Base-by-base conservation (phyloP, 2,113 vertebrate species). In the Porphyrio hochstetteri region DNA sequence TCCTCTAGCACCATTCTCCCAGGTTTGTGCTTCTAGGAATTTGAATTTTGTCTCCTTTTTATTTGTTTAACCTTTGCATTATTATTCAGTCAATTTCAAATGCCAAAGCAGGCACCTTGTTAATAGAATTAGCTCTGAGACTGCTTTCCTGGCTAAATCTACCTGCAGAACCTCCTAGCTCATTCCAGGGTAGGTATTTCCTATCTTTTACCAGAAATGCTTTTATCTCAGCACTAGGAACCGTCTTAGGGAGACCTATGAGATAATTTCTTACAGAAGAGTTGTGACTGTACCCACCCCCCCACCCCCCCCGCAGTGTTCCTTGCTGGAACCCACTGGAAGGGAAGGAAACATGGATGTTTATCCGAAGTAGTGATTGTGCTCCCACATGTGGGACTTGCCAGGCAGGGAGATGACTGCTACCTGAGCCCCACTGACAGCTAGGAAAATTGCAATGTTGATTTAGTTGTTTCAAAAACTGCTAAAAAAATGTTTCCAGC, bases 211-310 rank as follows among this genome's bases (percentile, higher is more conserved):
- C 33, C 64, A 77, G 55, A 85, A 77, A 24, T 46, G 38, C 6
- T 90, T 94, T 91, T 80, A 71, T 48, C 35, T 76, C n/a, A 69
- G 35, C 40, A 48, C 50, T n/a, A 71, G 65, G 42, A 81, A 81
- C 24, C 57, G 68, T 27, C 81, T 90, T 35, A 0, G 0, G 61
- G 38, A 64, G 23, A 48, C 11, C 44, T 46, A 46, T 19, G 44
- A 46, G 19, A 86, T 40, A 88, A 75, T 61, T 21, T 63, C 38
- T 48, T 46, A 59, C 11, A 35, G 15, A 70, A 36, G 10, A 63
- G 46, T 29, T 84, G 65, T 63, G 65, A 33, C 79, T 82, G 21
- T 25, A n/a, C n/a, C n/a, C n/a, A 25, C 19, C 29, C 72, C 13
- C 40, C 40, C 42, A 46, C 17, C 16, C 17, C 17, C 44, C 17